Evolutionary conservation across 2,888 invertebrate species (phyloP).

Genomic region (Tachina fera): DNA sequence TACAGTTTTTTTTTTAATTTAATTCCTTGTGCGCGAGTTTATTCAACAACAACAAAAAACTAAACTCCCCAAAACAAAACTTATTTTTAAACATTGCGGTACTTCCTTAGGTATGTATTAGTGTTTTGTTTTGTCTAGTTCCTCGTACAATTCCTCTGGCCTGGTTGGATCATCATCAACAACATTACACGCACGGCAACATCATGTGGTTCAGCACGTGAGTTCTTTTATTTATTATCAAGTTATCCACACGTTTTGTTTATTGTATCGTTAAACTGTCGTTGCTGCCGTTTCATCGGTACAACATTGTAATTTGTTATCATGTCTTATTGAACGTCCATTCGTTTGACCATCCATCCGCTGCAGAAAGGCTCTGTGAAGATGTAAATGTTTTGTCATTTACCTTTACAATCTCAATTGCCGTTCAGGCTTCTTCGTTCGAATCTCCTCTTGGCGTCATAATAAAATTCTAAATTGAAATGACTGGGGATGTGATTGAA

Average conservation of each 20-base stretch:
- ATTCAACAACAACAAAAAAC: background rate
- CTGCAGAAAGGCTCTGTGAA: conserved; percentile 20
- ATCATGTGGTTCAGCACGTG: conserved; percentile 69
- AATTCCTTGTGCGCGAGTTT: conserved; percentile 27
- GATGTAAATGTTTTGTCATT: conserved; percentile 53
- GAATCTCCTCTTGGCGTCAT: conserved; percentile 46
- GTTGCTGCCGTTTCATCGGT: conserved; percentile 66
- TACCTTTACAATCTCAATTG: conserved; percentile 48
- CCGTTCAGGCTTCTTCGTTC: conserved; percentile 40
- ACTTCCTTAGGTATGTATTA: conserved; percentile 52
- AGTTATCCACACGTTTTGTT: conserved; percentile 71
- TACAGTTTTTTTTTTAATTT: conserved; percentile 50
- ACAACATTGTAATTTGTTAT: conserved; percentile 69
- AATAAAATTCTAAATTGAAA: conserved; percentile 34
- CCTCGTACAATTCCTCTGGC: conserved; percentile 7
- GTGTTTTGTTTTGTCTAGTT: conserved; percentile 33
- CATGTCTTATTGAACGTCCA: conserved; percentile 49
- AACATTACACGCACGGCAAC: conserved; percentile 21
- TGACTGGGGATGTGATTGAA: conserved; percentile 52
- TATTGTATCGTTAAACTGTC: conserved; percentile 70
- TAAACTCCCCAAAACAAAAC: conserved; percentile 6
- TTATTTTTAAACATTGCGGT: conserved; percentile 63
- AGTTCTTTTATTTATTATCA: conserved; percentile 68
- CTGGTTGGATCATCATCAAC: conserved; percentile 22
- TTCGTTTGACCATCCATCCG: conserved; percentile 29